Percentiles rank a stretch among this genome's conserved stretches.
These are phyloP conservation scores for Lepidurus couesii DNA, from an alignment of 1,140 invertebrate species.

Conservation along the genomic window DNA sequence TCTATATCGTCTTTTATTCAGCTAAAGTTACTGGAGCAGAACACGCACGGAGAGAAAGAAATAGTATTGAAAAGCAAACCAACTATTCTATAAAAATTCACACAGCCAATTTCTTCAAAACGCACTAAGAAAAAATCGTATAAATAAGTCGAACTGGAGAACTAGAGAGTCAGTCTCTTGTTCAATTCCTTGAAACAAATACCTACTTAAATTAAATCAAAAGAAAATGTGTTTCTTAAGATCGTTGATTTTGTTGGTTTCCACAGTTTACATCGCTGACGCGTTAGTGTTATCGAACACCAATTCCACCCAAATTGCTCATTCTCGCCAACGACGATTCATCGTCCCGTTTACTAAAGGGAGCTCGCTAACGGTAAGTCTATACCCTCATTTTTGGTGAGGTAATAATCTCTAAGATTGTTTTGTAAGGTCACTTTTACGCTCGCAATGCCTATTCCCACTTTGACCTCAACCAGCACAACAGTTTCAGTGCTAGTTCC, in stretches of 20 bases:
- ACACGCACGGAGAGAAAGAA: too few relatives aligned
- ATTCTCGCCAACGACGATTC: neutral
- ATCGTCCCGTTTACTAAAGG: neutral
- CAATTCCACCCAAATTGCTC: neutral
- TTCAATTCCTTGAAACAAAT: too few relatives aligned
- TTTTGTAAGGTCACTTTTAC: neutral
- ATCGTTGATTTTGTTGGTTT: neutral
- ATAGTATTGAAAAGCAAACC: too few relatives aligned
- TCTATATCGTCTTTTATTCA: too few relatives aligned
- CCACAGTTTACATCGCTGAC: neutral
- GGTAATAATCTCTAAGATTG: neutral
- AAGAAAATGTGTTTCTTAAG: neutral
- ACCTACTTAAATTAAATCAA: too few relatives aligned
- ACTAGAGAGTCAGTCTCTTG: too few relatives aligned
- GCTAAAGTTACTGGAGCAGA: too few relatives aligned
- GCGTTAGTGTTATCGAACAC: neutral
- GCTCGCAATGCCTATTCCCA: neutral
- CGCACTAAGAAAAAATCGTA: too few relatives aligned
- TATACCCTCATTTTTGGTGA: neutral
- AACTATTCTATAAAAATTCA: too few relatives aligned
- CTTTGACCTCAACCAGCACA: neutral
- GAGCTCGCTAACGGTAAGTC: neutral
- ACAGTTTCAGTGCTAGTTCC: neutral
- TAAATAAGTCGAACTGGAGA: too few relatives aligned
- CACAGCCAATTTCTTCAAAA: too few relatives aligned